A percentile compares a stretch with the other conserved stretches of the same genome.
These are phyloP conservation scores for Tachypleus tridentatus DNA, from an alignment of 1,140 invertebrate genomes.

Conservation along the genomic window DNA sequence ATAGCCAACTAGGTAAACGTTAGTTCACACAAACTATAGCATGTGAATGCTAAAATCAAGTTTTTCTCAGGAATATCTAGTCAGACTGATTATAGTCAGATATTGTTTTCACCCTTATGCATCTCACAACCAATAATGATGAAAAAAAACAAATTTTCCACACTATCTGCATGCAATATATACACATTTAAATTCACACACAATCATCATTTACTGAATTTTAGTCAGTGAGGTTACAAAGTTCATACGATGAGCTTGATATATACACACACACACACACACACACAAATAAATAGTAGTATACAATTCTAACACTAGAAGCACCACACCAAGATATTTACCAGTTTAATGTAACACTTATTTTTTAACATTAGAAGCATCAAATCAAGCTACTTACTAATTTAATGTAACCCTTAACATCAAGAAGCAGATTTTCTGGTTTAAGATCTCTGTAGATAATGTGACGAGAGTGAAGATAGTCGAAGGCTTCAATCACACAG, in stretches of 20 bases:
- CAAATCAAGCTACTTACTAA: conserved; percentile 45
- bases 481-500: conserved; percentile 82
- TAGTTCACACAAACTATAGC: too few relatives aligned
- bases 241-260: conserved; percentile 1
- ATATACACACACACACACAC: too few relatives aligned
- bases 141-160: too few relatives aligned
- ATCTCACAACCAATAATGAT: too few relatives aligned
- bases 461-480: conserved; percentile 72
- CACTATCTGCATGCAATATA: too few relatives aligned
- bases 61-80: too few relatives aligned
- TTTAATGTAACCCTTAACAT: conserved; percentile 77
- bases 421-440: conserved; percentile 85
- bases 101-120: too few relatives aligned
- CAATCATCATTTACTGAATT: neutral
- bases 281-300: conserved; percentile 1
- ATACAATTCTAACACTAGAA: neutral
- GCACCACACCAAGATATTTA: conserved; percentile 1
- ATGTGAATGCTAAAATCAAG: too few relatives aligned
- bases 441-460: conserved; percentile 91
- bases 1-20: too few relatives aligned
- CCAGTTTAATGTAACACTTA: conserved; percentile 3
- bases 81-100: too few relatives aligned
- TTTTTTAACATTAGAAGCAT: neutral
- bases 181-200: too few relatives aligned
- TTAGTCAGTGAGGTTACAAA: conserved; percentile 1